These are phyloP conservation scores for Platerodrilus igneus DNA, from an alignment of 2,888 invertebrate species.

Conservation along the genomic window DNA sequence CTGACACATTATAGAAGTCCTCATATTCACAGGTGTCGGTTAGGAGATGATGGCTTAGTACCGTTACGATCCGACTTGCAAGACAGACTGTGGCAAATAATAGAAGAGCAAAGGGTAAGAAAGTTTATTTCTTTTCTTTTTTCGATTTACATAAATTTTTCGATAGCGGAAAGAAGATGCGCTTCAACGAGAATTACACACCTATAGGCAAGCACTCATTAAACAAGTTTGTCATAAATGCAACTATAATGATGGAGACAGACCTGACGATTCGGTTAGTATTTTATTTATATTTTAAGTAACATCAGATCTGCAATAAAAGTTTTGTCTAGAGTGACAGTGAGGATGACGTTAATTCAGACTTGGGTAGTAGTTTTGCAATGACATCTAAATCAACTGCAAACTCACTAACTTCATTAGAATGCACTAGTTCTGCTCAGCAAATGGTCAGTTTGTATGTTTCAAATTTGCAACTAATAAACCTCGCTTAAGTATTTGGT, in stretches of 20 bases:
- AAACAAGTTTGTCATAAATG: conserved; percentile 64
- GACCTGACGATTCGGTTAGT: conserved; percentile 58
- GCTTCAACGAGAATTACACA: conserved; percentile 70
- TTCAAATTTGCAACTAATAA: conserved; percentile 6
- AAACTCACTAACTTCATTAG: conserved; percentile 15
- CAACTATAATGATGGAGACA: conserved; percentile 51
- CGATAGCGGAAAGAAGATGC: conserved; percentile 71
- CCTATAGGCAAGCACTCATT: conserved; percentile 69
- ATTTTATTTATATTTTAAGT: conserved; percentile 15
- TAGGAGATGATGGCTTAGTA: conserved; percentile 71
- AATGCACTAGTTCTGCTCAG: conserved; percentile 23
- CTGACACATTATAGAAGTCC: conserved; percentile 13
- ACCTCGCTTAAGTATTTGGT: no score
- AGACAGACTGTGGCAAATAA: conserved; percentile 74
- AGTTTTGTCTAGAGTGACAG: conserved; percentile 27
- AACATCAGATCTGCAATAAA: conserved; percentile 5
- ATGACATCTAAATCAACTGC: conserved; percentile 8
- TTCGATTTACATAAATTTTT: not conserved
- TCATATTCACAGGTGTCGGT: conserved; percentile 37
- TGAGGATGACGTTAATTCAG: conserved; percentile 22
- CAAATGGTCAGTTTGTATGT: conserved; percentile 38
- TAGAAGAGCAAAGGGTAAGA: conserved; percentile 71
- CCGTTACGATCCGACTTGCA: conserved; percentile 68
- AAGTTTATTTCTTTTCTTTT: conserved; percentile 5
- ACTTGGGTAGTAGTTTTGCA: conserved; percentile 12